Percentiles rank a stretch among this genome's conserved stretches.
These are phyloP conservation scores for Ovis canadensis DNA, from an alignment of 2,113 vertebrate species.

Conservation along the genomic window DNA sequence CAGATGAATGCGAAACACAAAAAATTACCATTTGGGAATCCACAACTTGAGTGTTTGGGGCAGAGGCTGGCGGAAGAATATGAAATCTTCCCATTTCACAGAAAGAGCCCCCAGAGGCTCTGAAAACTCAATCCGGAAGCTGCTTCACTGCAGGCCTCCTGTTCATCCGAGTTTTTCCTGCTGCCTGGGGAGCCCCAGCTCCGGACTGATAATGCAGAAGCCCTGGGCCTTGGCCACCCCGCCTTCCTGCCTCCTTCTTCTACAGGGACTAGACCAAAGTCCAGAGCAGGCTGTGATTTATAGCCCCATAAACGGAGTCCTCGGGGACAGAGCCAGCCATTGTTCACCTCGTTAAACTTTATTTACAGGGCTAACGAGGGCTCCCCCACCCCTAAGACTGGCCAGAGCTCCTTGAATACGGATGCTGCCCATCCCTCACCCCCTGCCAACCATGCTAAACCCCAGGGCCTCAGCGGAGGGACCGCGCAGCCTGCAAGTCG, in stretches of 20 bases:
- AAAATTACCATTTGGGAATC: background rate
- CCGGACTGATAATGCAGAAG: slow-evolving; percentile 30
- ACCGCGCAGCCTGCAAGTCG: background rate
- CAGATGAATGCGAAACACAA: background rate
- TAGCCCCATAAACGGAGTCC: slow-evolving; percentile 84
- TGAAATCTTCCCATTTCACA: background rate
- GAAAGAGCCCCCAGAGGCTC: background rate
- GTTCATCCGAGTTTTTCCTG: background rate
- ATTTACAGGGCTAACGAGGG: slow-evolving; percentile 79
- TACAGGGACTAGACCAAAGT: slow-evolving; percentile 80
- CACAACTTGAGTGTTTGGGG: background rate
- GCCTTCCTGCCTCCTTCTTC: slow-evolving; percentile 68
- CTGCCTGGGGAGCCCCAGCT: background rate
- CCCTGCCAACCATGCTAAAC: background rate
- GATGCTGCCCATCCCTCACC: slow-evolving; percentile 19
- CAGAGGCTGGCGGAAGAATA: background rate
- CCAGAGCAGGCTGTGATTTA: slow-evolving; percentile 85
- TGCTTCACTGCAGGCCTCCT: background rate
- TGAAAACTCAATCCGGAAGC: background rate
- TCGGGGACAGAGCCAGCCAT: slow-evolving; percentile 81
- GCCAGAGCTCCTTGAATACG: slow-evolving; percentile 40
- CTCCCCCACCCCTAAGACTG: slow-evolving; percentile 59
- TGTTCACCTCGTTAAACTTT: slow-evolving; percentile 86
- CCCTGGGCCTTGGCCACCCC: slow-evolving; percentile 62
- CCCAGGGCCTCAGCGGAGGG: background rate